Conservation (phyloP, 1,140 invertebrate genomes). For the Tachypleus tridentatus region DNA sequence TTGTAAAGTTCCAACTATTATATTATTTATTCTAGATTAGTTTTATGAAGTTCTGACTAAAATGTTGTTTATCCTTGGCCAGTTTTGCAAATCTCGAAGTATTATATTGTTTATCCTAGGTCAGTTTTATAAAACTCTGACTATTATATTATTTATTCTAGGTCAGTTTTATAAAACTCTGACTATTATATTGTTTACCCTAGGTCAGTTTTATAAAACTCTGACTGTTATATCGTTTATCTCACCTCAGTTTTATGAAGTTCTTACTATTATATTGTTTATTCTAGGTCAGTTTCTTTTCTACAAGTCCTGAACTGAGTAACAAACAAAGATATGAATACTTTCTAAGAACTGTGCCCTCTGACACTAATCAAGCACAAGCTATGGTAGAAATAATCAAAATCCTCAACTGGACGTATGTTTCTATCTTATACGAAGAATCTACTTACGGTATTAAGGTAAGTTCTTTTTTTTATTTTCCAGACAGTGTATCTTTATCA, state of each 20-base stretch:
- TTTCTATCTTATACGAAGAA: slow-evolving; percentile 92
- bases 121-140: no score
- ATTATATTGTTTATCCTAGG: no score
- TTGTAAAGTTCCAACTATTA: no score
- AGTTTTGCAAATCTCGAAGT: slow-evolving; percentile 51
- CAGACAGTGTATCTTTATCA: no score
- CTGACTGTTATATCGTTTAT: no score
- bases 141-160: slow-evolving; percentile 41
- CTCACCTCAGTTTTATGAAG: no score
- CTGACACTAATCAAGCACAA: slow-evolving; percentile 85
- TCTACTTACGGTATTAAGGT: slow-evolving; percentile 95
- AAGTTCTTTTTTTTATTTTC: slow-evolving; percentile 6
- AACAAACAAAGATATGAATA: slow-evolving; percentile 93
- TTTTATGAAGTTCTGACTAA: no score
- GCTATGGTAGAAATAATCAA: slow-evolving; percentile 92
- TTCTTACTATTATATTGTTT: neutral
- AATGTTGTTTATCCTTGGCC: slow-evolving; percentile 55
- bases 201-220: slow-evolving; percentile 64
- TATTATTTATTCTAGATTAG: no score
- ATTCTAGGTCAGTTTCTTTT: slow-evolving; percentile 86
- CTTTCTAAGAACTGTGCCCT: slow-evolving; percentile 87
- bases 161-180: no score
- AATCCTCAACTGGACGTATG: slow-evolving; percentile 77
- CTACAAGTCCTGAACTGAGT: slow-evolving; percentile 83
- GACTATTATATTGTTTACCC: slow-evolving; percentile 24